phyloP scores from a whole-genome alignment of 1,140 invertebrate species.

The Trialeurodes vaporariorum region DNA sequence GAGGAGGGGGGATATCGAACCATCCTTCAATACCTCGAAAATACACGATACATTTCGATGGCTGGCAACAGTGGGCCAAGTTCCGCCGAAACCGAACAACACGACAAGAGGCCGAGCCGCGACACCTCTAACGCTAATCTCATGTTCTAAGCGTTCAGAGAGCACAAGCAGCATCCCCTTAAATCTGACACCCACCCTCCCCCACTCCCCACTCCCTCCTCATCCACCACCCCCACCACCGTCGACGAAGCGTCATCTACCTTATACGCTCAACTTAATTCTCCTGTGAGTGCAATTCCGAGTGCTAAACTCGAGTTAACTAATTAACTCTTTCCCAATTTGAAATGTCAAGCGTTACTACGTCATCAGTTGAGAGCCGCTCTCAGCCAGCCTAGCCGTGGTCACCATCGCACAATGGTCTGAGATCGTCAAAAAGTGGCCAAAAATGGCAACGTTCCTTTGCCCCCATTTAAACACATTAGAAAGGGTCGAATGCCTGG shows the following conservation, averaged over 20 bases:
- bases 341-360: not conserved
- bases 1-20: no score
- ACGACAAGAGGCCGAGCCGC: not conserved
- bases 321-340: not conserved
- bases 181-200: not conserved
- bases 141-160: not conserved
- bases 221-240: no score
- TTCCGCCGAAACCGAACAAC: not conserved
- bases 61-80: not conserved
- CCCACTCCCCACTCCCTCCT: no score
- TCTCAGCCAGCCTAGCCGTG: not conserved
- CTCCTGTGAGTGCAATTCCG: no score
- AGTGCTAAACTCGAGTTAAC: not conserved
- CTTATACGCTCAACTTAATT: no score
- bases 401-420: not conserved
- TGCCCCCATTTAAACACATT: not conserved
- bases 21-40: not conserved
- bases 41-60: not conserved
- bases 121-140: not conserved
- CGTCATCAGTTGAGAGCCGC: not conserved
- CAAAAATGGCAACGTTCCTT: no score
- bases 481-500: not conserved
- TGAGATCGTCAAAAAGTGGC: not conserved
- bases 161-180: not conserved
- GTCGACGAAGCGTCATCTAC: no score